Conservation (phyloP, 1,140 invertebrate species). For the Delia radicum region DNA sequence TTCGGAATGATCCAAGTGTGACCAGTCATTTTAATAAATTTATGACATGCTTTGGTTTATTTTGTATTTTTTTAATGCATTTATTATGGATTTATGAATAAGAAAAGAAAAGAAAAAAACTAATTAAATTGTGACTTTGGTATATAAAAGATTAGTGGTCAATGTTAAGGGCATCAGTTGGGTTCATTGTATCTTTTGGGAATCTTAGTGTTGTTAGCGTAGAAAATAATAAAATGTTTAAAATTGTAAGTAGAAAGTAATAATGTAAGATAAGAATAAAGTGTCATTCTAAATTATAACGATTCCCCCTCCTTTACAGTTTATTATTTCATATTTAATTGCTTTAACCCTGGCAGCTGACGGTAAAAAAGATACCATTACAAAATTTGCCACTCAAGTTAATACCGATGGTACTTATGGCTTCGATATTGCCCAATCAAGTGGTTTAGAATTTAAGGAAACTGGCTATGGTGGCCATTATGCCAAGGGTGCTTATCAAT, state of each 20-base stretch:
- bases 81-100: neutral
- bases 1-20: neutral
- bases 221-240: neutral
- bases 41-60: neutral
- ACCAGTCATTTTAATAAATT: neutral
- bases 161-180: conserved; percentile 11
- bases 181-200: conserved; percentile 11
- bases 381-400: conserved; percentile 30
- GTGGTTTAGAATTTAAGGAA: conserved; percentile 31
- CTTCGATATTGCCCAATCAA: conserved; percentile 27
- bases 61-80: neutral
- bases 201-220: too few species aligned
- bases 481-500: conserved; percentile 30
- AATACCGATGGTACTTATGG: conserved; percentile 36
- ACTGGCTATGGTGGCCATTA: conserved; percentile 35
- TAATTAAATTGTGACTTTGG: neutral
- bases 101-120: neutral
- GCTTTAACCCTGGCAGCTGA: conserved; percentile 31
- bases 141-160: conserved; percentile 5
- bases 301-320: neutral
- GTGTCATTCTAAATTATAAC: neutral
- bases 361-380: conserved; percentile 29
- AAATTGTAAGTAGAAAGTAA: neutral
- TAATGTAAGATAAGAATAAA: neutral
- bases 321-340: neutral